A percentile compares a stretch with the other conserved stretches of the same genome.
Evolutionary conservation across 2,888 invertebrate genomes (phyloP).

Genomic region (Tetropium fuscum): DNA sequence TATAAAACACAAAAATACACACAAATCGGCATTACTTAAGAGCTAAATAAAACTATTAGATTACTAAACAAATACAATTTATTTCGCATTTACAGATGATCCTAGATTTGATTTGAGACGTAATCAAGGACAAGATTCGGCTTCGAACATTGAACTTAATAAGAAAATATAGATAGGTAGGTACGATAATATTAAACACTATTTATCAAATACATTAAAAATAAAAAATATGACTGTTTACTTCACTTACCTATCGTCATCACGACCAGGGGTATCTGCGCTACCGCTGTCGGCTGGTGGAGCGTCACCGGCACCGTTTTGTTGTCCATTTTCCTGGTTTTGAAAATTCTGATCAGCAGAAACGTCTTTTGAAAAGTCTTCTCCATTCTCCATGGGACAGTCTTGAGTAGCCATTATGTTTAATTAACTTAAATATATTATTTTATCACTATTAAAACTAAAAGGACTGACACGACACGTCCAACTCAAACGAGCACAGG

Average conservation of each 20-base stretch:
- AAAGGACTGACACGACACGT: slow-evolving; percentile 51
- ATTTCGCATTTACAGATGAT: slow-evolving; percentile 49
- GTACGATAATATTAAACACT: slow-evolving; percentile 5
- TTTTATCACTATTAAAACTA: slow-evolving; percentile 12
- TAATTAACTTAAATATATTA: slow-evolving; percentile 25
- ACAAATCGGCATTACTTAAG: slow-evolving; percentile 48
- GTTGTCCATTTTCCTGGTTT: slow-evolving; percentile 68
- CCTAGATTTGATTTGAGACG: slow-evolving; percentile 44
- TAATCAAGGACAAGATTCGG: slow-evolving; percentile 16
- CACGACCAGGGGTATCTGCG: slow-evolving; percentile 81
- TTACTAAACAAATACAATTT: slow-evolving; percentile 39
- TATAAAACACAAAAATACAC: slow-evolving; percentile 48
- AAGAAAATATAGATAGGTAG: not conserved
- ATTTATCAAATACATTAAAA: no score
- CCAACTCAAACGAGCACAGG: slow-evolving; percentile 56
- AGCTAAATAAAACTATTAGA: slow-evolving; percentile 46
- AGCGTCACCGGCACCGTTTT: slow-evolving; percentile 74
- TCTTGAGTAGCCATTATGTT: slow-evolving; percentile 71
- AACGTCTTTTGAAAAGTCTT: slow-evolving; percentile 84
- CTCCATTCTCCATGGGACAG: slow-evolving; percentile 80
- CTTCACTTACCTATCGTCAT: slow-evolving; percentile 80
- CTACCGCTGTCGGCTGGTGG: slow-evolving; percentile 77
- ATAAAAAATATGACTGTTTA: not conserved
- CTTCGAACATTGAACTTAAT: slow-evolving; percentile 10
- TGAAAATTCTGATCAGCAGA: slow-evolving; percentile 72